Evolutionary conservation across 2,797 vertebrate species (phyloP), one percentile per base, ranked within the genome.

Genomic region (Anisognathus igniventris): DNA sequence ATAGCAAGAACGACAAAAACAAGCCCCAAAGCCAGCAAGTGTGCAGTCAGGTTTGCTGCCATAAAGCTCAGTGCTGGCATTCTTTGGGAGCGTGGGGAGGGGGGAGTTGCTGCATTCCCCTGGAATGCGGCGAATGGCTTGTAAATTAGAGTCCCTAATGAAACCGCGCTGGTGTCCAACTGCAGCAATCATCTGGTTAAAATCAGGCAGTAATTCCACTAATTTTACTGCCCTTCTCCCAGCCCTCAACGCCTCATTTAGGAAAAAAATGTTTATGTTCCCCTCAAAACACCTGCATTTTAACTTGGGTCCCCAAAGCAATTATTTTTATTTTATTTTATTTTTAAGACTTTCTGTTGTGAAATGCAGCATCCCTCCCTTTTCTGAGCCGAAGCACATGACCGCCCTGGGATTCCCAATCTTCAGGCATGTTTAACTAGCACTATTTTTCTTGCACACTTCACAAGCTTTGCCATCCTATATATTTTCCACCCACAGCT

Each of bases 101-200:
- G 97, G 97, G 95, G 97, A 98, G 95, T 95, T 97, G 95, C 96
- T 96, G 93, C 67, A 65, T 97, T 98, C 91, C 97, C 97, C 97
- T 99, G 99, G 99, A 99, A 99, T 99, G 99, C 90, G 78, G 98
- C 68, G 98, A 98, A 98, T 98, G 98, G 98, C 98, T 99, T 98
- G 98, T 99, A 99, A 99, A 99, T 99, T 99, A 99, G 98, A 98
- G 98, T 97, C 98, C 98, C 98, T 99, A 99, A 99, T 99, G 98
- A 99, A 99, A 99, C 98, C 97, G 97, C 97, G 97, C 98, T 98
- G 98, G 98, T 99, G 98, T 99, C 98, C 98, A 98, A 99, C 98
- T 98, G 98, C 98, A 98, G 98, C 98, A 98, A 99, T 99, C 99
- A 99, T 99, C 99, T 99, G 99, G 99, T 99, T 99, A 99, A 99